Percentiles rank a stretch among this genome's conserved stretches.
Evolutionary conservation across 1,140 invertebrate genomes (phyloP).

Genomic region (Papilio machaon): DNA sequence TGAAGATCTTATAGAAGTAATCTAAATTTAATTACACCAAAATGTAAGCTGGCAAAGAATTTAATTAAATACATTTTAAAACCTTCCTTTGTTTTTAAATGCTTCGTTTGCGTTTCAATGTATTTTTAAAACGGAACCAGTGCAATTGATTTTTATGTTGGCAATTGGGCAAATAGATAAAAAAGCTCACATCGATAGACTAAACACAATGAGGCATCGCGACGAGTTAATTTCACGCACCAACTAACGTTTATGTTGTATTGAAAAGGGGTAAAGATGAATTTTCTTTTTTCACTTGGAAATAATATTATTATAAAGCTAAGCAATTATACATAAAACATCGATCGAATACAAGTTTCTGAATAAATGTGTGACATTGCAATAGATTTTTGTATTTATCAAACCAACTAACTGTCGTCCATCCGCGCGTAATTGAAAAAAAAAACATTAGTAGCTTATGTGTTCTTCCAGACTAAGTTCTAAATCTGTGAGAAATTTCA

Average conservation of each 20-base stretch:
- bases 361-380: no score
- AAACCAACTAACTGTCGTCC: no score
- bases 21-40: neutral
- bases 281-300: neutral
- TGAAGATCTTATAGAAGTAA: neutral
- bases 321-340: neutral
- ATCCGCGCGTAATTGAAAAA: no score
- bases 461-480: no score
- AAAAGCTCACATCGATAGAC: neutral
- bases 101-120: neutral
- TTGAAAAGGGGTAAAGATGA: conserved; percentile 19
- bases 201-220: conserved; percentile 25
- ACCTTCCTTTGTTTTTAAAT: neutral
- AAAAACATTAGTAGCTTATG: no score
- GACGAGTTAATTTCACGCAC: conserved; percentile 34
- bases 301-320: neutral
- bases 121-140: neutral
- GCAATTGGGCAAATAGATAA: conserved; percentile 18
- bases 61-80: conserved; percentile 6
- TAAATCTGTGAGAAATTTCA: no score
- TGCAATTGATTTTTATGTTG: conserved; percentile 22
- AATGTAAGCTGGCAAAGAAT: neutral
- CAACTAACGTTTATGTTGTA: conserved; percentile 21
- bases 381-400: no score
- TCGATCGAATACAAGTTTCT: neutral